Conservation (phyloP, 2,113 vertebrate species). For the Gobiocypris rarus region DNA sequence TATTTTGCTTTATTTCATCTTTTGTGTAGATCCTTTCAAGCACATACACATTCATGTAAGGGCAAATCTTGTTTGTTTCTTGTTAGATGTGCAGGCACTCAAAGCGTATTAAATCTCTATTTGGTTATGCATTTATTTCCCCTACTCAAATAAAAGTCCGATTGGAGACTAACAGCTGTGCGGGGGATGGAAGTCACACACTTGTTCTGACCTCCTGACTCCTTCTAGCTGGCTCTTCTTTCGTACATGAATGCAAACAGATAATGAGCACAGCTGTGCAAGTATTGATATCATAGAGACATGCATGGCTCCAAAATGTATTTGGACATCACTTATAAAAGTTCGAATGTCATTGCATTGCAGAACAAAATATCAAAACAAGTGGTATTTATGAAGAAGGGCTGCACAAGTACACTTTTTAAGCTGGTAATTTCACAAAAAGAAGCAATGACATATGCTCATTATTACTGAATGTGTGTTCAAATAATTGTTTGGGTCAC, state of each 20-base stretch:
- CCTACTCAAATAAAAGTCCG: neutral
- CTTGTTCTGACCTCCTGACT: neutral
- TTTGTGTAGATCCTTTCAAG: too few relatives aligned
- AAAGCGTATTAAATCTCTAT: conserved; percentile 26
- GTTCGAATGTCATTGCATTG: neutral
- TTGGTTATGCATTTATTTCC: conserved; percentile 6
- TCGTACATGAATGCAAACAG: neutral
- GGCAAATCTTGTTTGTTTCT: neutral
- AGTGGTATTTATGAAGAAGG: neutral
- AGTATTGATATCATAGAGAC: conserved; percentile 12
- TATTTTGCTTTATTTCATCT: neutral
- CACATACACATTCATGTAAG: neutral
- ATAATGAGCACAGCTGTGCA: conserved; percentile 17
- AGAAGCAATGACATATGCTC: neutral
- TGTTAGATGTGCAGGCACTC: neutral
- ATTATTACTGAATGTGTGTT: neutral
- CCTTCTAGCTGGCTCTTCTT: neutral
- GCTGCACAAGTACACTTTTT: neutral
- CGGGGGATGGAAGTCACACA: neutral
- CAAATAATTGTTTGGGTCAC: neutral
- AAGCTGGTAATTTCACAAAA: neutral
- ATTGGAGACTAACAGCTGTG: neutral
- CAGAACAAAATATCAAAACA: neutral
- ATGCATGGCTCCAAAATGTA: neutral
- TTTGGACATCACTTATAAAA: neutral